Evolutionary conservation across 2,113 vertebrate genomes (phyloP).

Genomic region (Girardinichthys multiradiatus): DNA sequence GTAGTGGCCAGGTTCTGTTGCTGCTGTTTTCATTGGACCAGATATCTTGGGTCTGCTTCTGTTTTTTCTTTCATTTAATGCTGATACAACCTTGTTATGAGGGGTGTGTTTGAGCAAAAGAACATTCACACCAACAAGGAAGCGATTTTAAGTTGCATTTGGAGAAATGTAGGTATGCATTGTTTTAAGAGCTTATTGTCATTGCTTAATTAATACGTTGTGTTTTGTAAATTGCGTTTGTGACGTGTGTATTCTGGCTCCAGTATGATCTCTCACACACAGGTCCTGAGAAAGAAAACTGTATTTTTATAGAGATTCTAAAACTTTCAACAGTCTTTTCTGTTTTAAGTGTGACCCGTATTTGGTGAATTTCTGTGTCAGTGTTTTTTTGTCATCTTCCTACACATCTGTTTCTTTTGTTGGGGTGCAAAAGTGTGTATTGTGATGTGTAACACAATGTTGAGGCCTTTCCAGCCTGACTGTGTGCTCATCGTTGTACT

Average conservation of each 20-base stretch:
- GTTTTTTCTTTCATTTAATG: slow-evolving; percentile 18
- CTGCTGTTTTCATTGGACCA: slow-evolving; percentile 35
- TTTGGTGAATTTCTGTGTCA: neutral
- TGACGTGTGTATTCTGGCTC: slow-evolving; percentile 26
- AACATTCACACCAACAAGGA: neutral
- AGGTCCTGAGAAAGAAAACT: slow-evolving; percentile 36
- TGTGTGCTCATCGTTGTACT: slow-evolving; percentile 79
- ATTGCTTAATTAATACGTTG: neutral
- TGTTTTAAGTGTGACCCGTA: too few species aligned
- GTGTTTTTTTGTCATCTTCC: neutral
- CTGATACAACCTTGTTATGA: neutral
- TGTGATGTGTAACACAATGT: slow-evolving; percentile 25
- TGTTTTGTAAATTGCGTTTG: neutral
- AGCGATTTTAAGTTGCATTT: neutral
- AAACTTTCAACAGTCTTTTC: too few species aligned
- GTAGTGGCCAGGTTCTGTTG: slow-evolving; percentile 20
- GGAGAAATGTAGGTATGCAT: neutral
- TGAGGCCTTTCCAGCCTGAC: slow-evolving; percentile 50
- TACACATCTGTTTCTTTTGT: slow-evolving; percentile 18
- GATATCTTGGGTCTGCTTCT: slow-evolving; percentile 45
- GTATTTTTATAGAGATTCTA: neutral
- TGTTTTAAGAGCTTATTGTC: slow-evolving; percentile 14
- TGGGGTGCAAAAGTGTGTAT: slow-evolving; percentile 17
- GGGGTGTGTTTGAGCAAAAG: slow-evolving; percentile 22
- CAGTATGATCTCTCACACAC: slow-evolving; percentile 12